Evolutionary conservation across 2,113 vertebrate species (phyloP).

Genomic region (Rattus norvegicus): GRCr8 NC_086039.1:52449501-52450000

Average conservation of each 20-base stretch:
- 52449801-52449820: not conserved
- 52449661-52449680: not conserved
- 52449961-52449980: not conserved
- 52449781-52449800: not conserved
- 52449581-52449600: not conserved
- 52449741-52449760: not conserved
- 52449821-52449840: not conserved
- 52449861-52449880: not conserved
- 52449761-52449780: not conserved
- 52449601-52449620: not conserved
- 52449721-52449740: constrained; percentile 17
- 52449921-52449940: not conserved
- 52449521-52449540: constrained; percentile 7
- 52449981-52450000: too few species aligned
- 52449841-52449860: constrained; percentile 2
- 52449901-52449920: not conserved
- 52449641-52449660: not conserved
- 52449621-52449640: not conserved
- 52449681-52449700: not conserved
- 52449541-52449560: not conserved
- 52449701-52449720: constrained; percentile 11
- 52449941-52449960: not conserved
- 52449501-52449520: not conserved
- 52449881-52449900: not conserved
- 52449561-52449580: not conserved